Evolutionary conservation across 2,113 vertebrate genomes (phyloP).

Genomic region (Notothenia coriiceps): DNA sequence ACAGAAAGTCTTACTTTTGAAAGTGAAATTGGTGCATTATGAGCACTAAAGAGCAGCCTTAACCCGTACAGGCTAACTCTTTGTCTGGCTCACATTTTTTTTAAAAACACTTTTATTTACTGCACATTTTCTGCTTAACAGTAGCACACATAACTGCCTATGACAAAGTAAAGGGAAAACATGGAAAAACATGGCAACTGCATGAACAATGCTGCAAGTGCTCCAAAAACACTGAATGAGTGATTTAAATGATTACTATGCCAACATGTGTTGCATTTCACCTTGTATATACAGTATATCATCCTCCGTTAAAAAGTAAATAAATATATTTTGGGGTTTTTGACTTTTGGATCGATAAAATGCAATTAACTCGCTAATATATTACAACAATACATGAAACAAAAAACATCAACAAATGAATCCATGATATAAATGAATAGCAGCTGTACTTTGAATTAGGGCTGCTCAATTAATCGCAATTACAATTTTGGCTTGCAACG

Average conservation of each 20-base stretch:
- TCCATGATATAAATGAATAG: not conserved
- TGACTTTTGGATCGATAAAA: not conserved
- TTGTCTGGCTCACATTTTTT: not conserved
- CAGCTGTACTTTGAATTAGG: not conserved
- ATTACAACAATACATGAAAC: not conserved
- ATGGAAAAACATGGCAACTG: not conserved
- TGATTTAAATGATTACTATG: not conserved
- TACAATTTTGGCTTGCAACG: too few relatives aligned
- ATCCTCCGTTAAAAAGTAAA: too few relatives aligned
- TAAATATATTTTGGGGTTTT: too few relatives aligned
- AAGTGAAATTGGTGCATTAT: not conserved
- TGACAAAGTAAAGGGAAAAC: not conserved
- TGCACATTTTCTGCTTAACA: not conserved
- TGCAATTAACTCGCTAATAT: not conserved
- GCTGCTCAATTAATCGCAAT: too few relatives aligned
- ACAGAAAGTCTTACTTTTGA: not conserved
- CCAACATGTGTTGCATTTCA: not conserved
- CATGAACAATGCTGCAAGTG: too few relatives aligned
- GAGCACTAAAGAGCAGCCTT: not conserved
- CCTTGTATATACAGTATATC: too few relatives aligned
- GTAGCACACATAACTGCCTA: not conserved
- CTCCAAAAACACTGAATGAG: not conserved
- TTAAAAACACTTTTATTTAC: not conserved
- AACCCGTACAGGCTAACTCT: not conserved
- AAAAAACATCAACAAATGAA: not conserved